Conservation (phyloP, 2,888 invertebrate genomes). For the Lasioglossum villosulum region DNA sequence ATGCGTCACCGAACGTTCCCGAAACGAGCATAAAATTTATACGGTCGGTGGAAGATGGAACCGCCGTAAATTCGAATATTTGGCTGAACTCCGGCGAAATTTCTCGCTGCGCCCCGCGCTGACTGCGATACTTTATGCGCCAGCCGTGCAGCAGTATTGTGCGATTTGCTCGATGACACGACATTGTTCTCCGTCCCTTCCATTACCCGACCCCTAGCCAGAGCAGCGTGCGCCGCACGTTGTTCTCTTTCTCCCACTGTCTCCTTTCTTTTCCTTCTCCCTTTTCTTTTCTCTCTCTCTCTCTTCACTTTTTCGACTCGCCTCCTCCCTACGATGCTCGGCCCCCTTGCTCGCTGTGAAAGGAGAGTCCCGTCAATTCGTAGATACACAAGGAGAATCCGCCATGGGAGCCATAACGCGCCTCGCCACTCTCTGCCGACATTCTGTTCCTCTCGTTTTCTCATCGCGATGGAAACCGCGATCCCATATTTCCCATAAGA, state of each 20-base stretch:
- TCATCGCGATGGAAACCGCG: constrained; percentile 29
- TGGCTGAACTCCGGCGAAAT: constrained; percentile 39
- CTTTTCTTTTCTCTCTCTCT: constrained; percentile 35
- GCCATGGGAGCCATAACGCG: constrained; percentile 55
- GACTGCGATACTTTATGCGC: constrained; percentile 39
- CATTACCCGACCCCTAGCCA: constrained; percentile 73
- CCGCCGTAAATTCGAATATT: constrained; percentile 48
- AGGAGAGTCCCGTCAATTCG: constrained; percentile 61
- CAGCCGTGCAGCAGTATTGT: constrained; percentile 51
- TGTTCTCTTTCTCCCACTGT: constrained; percentile 33
- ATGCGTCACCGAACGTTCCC: constrained; percentile 4
- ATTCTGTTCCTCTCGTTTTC: constrained; percentile 11
- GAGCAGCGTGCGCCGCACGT: constrained; percentile 31
- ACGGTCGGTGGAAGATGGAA: constrained; percentile 13
- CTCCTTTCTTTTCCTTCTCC: constrained; percentile 23
- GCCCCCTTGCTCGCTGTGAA: constrained; percentile 41
- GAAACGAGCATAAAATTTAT: constrained; percentile 25
- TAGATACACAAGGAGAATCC: constrained; percentile 41
- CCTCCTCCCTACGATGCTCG: constrained; percentile 6
- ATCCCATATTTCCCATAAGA: constrained; percentile 51
- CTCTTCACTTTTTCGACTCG: constrained; percentile 36
- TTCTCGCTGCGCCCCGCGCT: constrained; percentile 12
- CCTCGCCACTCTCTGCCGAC: constrained; percentile 7
- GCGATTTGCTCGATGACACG: constrained; percentile 68
- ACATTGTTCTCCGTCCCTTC: constrained; percentile 72